Base-by-base conservation (phyloP, 2,888 invertebrate species). In the Zaprionus obscuricornis region DNA sequence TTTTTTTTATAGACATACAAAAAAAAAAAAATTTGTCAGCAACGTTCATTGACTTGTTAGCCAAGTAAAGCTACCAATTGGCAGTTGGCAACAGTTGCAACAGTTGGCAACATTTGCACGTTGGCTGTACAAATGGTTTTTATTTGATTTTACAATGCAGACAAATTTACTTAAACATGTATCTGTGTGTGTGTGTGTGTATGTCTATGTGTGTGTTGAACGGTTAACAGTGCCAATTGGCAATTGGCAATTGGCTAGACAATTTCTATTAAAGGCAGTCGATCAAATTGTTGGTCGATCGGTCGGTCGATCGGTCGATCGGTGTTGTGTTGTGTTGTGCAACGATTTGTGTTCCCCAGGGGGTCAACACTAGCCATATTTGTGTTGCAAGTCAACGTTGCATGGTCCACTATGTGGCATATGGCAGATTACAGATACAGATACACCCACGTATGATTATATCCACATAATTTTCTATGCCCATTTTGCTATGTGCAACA, bases 111-210 rank as follows among this genome's bases (percentile, higher is more conserved):
- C 74, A 65, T 57, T 71, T 59, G 56, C 67, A 60, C 58, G 49
- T 62, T 67, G 67, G 34, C 57, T 57, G 49, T 60, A 36, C 47
- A 65, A 66, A 74, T 59, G 72, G 62, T 68, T 77, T n/a, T n/a
- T 76, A 64, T 83, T 85, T 82, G 85, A 63, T 65, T 82, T 75
- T 63, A 63, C 65, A 70, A 70, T 70, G 76, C 70, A 59, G 62
- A 65, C 71, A 74, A 74, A 77, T 77, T 75, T 67, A 37, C 68
- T 58, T 49, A 34, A n/a, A n/a, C n/a, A n/a, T n/a, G n/a, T n/a
- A n/a, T n/a, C n/a, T n/a, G n/a, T n/a, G n/a, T n/a, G n/a, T n/a
- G n/a, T n/a, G n/a, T n/a, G n/a, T 22, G 18, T 20, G 29, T 7
- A 4, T 29, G 29, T n/a, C 29, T 29, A n/a, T 17, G 11, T 34